Evolutionary conservation across 2,113 vertebrate species (phyloP).

Genomic region (Nestor notabilis): DNA sequence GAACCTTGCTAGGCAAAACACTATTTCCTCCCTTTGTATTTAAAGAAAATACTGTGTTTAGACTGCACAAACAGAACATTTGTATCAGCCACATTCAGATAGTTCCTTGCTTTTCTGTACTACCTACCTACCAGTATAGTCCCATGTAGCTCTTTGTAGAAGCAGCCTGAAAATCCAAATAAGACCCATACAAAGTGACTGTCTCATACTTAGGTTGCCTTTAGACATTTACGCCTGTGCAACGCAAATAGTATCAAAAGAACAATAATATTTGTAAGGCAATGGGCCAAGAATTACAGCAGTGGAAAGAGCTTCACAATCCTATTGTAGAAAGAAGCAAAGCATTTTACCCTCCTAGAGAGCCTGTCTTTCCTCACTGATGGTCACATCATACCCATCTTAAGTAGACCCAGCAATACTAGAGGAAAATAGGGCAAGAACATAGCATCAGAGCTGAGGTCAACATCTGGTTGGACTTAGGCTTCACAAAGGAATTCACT

Average conservation of each 20-base stretch:
- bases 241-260: not conserved
- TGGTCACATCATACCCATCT: constrained; percentile 32
- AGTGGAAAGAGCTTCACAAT: constrained; percentile 26
- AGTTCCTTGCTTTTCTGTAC: not conserved
- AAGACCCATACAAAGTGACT: not conserved
- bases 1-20: not conserved
- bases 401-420: constrained; percentile 19
- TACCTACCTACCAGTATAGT: not conserved
- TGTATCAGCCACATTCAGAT: not conserved
- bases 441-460: constrained; percentile 49
- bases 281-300: not conserved
- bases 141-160: not conserved
- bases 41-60: not conserved
- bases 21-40: not conserved
- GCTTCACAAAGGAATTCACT: constrained; percentile 57
- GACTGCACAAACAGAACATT: not conserved
- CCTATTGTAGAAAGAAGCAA: not conserved
- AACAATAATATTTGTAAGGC: constrained; percentile 6
- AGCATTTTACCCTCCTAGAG: not conserved
- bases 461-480: constrained; percentile 68
- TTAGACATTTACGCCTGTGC: not conserved
- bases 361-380: constrained; percentile 22
- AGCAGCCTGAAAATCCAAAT: not conserved
- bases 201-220: not conserved
- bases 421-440: constrained; percentile 33